These are phyloP conservation scores for Apamea monoglypha DNA, from an alignment of 2,888 invertebrate species.

Conservation along the genomic window DNA sequence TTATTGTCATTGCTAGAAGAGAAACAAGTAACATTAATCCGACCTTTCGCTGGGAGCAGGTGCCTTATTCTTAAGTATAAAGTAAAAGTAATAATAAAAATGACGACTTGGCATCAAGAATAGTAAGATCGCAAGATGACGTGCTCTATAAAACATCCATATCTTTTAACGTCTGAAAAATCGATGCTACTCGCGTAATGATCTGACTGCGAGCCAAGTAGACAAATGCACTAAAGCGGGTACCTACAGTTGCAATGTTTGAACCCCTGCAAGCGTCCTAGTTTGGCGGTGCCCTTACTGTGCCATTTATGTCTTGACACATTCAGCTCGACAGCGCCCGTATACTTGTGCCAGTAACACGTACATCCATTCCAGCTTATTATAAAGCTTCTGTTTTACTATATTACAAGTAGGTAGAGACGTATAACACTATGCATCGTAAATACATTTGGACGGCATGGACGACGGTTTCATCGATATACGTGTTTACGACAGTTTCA, in stretches of 20 bases:
- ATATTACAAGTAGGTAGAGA: slow-evolving; percentile 1
- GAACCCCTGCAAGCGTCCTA: slow-evolving; percentile 39
- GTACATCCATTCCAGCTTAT: slow-evolving; percentile 13
- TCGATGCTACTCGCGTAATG: slow-evolving; percentile 60
- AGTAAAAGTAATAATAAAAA: slow-evolving; percentile 32
- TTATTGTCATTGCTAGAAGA: slow-evolving; percentile 52
- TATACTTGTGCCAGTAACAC: slow-evolving; percentile 28
- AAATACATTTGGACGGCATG: slow-evolving; percentile 19
- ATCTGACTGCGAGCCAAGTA: slow-evolving; percentile 65
- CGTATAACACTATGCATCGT: slow-evolving; percentile 8
- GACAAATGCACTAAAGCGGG: slow-evolving; percentile 51
- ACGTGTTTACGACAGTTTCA: slow-evolving; percentile 35
- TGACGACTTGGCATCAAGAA: slow-evolving; percentile 15
- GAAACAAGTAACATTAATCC: slow-evolving; percentile 60
- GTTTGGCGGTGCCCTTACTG: slow-evolving; percentile 35
- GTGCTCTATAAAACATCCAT: slow-evolving; percentile 28
- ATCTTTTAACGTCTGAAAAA: slow-evolving; percentile 52
- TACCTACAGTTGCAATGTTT: slow-evolving; percentile 45
- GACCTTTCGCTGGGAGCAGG: slow-evolving; percentile 21
- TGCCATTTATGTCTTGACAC: slow-evolving; percentile 51
- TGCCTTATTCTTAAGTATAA: slow-evolving; percentile 3
- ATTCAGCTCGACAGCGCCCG: slow-evolving; percentile 20
- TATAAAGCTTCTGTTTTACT: slow-evolving; percentile 9
- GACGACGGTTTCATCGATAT: slow-evolving; percentile 11
- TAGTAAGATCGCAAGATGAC: slow-evolving; percentile 17